Evolutionary conservation across 2,888 invertebrate species (phyloP), one percentile per base, ranked within the genome.

Genomic region (Amiota communis): DNA sequence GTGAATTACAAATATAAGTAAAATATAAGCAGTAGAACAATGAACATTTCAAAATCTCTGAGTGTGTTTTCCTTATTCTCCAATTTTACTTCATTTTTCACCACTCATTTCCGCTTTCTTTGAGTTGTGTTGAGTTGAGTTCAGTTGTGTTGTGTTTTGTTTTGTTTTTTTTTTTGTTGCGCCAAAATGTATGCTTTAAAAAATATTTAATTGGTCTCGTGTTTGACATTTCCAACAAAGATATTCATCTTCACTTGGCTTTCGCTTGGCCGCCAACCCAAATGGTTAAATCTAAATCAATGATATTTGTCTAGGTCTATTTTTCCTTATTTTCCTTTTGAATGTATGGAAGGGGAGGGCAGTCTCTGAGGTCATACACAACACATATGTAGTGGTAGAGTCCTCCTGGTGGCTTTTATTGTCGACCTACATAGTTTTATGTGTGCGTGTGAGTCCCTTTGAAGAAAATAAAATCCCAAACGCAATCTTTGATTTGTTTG

Each of bases 401-500:
- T 23, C 23, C 61, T n/a, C 59, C 61, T 56, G 46, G 69, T 67
- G 53, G 61, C 74, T 77, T 68, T 61, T 72, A 59, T 48, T 48
- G 61, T 76, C 36, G 70, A 76, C 74, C 77, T 80, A 76, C 74
- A 76, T 80, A 77, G 79, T 81, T 65, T 65, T 47, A 17, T 81
- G 74, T 76, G 78, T 80, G 75, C 75, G 77, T 79, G 81, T 78
- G 74, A 80, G 82, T 81, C 72, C 74, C 77, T 79, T 36, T 36
- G 36, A 80, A 76, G 75, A 79, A 82, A 75, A 78, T 79, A 80
- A 79, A 83, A 80, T 81, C 82, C 82, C 82, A 82, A 78, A 79
- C 81, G 81, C 82, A 82, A 82, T 82, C 82, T 82, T 80, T 81
- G 82, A 82, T 82, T 82, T 81, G 79, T 76, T 79, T 79, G 78